Evolutionary conservation across 2,113 vertebrate genomes (phyloP).

Genomic region (Larimichthys polyactis): DNA sequence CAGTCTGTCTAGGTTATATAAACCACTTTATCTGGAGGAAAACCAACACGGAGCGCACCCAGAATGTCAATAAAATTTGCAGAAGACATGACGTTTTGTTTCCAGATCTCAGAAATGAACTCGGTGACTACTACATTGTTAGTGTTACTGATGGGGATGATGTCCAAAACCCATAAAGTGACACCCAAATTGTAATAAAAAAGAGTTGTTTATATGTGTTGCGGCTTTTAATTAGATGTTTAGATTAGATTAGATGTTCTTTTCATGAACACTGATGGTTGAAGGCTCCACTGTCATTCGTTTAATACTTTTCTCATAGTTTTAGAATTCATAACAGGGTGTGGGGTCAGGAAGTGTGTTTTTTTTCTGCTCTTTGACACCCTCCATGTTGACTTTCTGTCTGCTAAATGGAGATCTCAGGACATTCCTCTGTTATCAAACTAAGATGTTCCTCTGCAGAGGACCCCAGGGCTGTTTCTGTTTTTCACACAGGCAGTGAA

Average conservation of each 20-base stretch:
- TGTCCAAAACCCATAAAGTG: not conserved
- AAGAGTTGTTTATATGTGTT: not conserved
- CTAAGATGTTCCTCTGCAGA: constrained; percentile 55
- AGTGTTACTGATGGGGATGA: not conserved
- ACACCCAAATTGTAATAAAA: not conserved
- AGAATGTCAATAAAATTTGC: not conserved
- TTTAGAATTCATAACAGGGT: not conserved
- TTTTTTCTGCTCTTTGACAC: not conserved
- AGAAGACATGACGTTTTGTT: not conserved
- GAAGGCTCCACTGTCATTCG: constrained; percentile 8
- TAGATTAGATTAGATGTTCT: not conserved
- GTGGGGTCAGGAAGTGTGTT: not conserved
- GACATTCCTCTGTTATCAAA: constrained; percentile 64
- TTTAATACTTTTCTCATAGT: constrained; percentile 13
- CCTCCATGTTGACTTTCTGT: constrained; percentile 50
- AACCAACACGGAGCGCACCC: not conserved
- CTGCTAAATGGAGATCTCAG: constrained; percentile 54
- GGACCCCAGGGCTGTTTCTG: constrained; percentile 24
- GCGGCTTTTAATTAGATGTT: not conserved
- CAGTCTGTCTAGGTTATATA: not conserved
- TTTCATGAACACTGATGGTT: constrained; percentile 25
- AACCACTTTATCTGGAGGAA: not conserved
- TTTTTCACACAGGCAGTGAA: constrained; percentile 18
- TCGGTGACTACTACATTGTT: not conserved
- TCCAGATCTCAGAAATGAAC: not conserved